These are phyloP conservation scores for Stegostoma tigrinum DNA, from an alignment of 2,113 vertebrate species.

Conservation along the genomic window DNA sequence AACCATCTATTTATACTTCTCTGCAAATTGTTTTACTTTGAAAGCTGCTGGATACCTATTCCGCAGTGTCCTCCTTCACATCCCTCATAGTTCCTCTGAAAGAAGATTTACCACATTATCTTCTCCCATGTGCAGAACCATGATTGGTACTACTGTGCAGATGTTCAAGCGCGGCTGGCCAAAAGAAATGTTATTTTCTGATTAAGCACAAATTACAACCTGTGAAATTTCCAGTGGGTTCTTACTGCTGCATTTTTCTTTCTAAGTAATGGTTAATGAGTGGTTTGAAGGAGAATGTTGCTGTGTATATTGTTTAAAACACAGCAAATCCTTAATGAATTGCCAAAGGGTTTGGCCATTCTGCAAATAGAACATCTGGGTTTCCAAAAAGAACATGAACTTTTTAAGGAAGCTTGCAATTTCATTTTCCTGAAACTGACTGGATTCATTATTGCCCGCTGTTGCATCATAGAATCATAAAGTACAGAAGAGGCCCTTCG, in stretches of 20 bases:
- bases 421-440: background rate
- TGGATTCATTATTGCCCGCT: background rate
- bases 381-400: background rate
- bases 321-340: background rate
- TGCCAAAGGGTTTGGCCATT: background rate
- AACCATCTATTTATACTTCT: background rate
- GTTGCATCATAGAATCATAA: no score
- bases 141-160: background rate
- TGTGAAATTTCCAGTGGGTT: background rate
- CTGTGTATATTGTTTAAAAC: background rate
- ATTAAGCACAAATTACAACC: background rate
- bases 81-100: background rate
- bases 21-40: background rate
- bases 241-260: background rate
- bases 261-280: background rate
- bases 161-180: background rate
- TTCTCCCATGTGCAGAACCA: background rate
- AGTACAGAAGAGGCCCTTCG: no score
- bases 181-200: background rate
- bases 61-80: background rate
- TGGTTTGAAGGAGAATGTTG: background rate
- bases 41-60: background rate
- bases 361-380: background rate
- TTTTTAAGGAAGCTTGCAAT: background rate
- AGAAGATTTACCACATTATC: background rate